Evolutionary conservation across 2,797 vertebrate species (phyloP).

Genomic region (Gambelia wislizenii): DNA sequence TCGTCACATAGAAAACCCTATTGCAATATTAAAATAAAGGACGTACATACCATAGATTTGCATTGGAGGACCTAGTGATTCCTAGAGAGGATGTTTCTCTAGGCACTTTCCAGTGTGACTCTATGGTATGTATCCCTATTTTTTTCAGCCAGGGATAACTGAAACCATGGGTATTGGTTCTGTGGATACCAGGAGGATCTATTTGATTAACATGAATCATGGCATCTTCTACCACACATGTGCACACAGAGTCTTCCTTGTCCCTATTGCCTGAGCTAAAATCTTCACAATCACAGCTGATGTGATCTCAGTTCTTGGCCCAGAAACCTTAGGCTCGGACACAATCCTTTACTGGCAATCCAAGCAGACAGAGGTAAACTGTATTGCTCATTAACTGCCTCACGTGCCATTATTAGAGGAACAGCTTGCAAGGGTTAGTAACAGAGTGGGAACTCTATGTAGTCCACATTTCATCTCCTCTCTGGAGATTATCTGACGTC

Average conservation of each 20-base stretch:
- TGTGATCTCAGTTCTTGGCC: background rate
- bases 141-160: too few relatives aligned
- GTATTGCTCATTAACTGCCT: background rate
- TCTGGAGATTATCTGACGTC: too few relatives aligned
- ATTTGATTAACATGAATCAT: background rate
- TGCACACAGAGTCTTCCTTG: background rate
- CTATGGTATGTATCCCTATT: too few relatives aligned
- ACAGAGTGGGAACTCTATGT: background rate
- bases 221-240: background rate
- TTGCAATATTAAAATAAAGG: too few relatives aligned
- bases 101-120: too few relatives aligned
- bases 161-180: too few relatives aligned
- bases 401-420: background rate
- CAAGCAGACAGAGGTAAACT: background rate
- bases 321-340: too few relatives aligned
- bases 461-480: background rate
- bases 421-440: background rate
- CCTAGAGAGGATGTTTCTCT: too few relatives aligned
- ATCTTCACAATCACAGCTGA: background rate
- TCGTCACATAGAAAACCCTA: too few relatives aligned
- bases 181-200: background rate
- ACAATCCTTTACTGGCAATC: too few relatives aligned
- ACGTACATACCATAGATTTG: too few relatives aligned
- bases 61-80: too few relatives aligned
- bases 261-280: background rate